Base-by-base conservation (phyloP, 2,113 vertebrate genomes). In the Pseudorhombus dupliciocellatus region DNA sequence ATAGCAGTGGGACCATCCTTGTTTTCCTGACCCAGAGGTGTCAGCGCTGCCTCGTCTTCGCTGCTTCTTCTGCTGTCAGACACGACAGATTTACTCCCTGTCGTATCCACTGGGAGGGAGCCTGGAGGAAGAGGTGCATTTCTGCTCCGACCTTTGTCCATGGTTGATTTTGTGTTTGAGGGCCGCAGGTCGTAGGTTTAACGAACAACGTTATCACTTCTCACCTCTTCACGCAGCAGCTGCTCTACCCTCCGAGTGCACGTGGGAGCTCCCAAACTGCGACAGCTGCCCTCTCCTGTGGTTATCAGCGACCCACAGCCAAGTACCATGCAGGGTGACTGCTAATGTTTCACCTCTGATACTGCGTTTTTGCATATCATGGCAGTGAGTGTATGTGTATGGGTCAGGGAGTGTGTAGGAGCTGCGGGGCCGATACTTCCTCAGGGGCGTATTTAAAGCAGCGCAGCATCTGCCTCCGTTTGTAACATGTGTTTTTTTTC, bases 261-360 rank as follows among this genome's bases (percentile, higher is more conserved):
- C 2, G 2, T 30, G 31, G 40, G 67, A 66, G 51, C 44, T 42
- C 34, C 46, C 46, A 2, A 37, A 2, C 7, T 4, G 0, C 62
- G 65, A 70, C 58, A 58, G 58, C 53, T 46, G 52, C 44, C 56
- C 61, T 56, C 18, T 25, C 50, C 55, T 15, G 57, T 26, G 44
- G 63, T 63, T 78, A 62, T 11, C 6, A 30, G 2, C 21, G 52
- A 63, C 56, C 64, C 1, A 7, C 20, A 0, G 52, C 44, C 56
- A 46, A 54, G 67, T 57, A 48, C 52, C 56, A 30, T 1, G 2
- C 50, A 3, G 44, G 25, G 40, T 46, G 55, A 59, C 37, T 8
- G 51, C 67, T 26, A 59, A 71, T 34, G 11, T 34, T 81, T 69
- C n/a, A 85, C 77, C 73, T 68, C 51, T 69, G 63, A 81, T 62